Evolutionary conservation across 2,888 invertebrate species (phyloP), one percentile per base, ranked within the genome.

Genomic region (Colostygia pectinataria): DNA sequence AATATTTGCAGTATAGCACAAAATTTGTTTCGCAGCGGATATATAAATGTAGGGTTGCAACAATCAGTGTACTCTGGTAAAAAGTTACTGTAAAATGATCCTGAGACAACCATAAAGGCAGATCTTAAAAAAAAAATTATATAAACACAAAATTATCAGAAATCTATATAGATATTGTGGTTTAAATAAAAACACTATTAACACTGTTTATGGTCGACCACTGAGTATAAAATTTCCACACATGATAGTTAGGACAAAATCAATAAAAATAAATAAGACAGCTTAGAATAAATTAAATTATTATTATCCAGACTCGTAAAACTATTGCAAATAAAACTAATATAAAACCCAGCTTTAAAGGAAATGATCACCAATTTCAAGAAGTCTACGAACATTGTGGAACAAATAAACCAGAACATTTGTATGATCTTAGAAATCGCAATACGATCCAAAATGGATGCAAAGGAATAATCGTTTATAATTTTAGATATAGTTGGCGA

Each of bases 391-490:
- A 39, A 36, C 15, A 31, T 40, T 13, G 27, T 31, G 24, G 41
- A 41, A 41, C 25, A 40, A 45, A 10, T 13, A 34, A 40, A 38
- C 45, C 6, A 38, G 33, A 28, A 27, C 29, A 46, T 42, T 51
- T 32, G 27, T 40, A 41, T 24, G 29, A 40, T 5, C 27, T 18
- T 38, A 23, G 18, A 10, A 42, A 49, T 44, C 34, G 38, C 32
- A 42, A 38, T 18, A 7, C 2, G 32, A 39, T 43, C 43, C 45
- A 4, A 51, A 45, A 51, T 40, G 43, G 49, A 32, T 14, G 36
- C 25, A 43, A 47, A 25, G 24, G n/a, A 27, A 48, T 40, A 40
- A 48, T 18, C 32, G 32, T 44, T 49, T 46, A 55, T 53, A 43
- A 48, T 45, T n/a, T n/a, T n/a, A n/a, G n/a, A n/a, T n/a, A n/a